phyloP scores from a whole-genome alignment of 2,113 vertebrate genomes.

The Gobio gobio region DNA sequence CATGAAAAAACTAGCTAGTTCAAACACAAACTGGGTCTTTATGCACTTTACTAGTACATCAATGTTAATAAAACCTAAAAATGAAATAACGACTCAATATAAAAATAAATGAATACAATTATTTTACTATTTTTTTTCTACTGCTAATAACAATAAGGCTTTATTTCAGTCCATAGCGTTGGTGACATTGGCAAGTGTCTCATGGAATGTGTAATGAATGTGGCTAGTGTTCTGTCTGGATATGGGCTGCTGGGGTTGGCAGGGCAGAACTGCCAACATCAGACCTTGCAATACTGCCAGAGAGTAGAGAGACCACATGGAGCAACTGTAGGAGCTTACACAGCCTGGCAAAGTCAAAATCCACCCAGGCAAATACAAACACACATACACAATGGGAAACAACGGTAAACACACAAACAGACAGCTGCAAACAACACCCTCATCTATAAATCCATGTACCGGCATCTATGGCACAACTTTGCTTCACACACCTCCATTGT shows the following conservation, averaged over 20 bases:
- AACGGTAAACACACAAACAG: background rate
- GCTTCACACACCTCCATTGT: background rate
- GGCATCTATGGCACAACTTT: background rate
- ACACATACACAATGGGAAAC: slow-evolving; percentile 12
- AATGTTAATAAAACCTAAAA: background rate
- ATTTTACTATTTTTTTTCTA: no score
- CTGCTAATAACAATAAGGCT: background rate
- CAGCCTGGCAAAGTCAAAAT: slow-evolving; percentile 19
- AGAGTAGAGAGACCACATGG: slow-evolving; percentile 26
- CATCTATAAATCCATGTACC: slow-evolving; percentile 2
- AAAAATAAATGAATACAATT: no score
- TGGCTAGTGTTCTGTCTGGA: slow-evolving; percentile 34
- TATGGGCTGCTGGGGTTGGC: slow-evolving; percentile 21
- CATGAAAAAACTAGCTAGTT: background rate
- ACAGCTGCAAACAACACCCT: slow-evolving; percentile 1
- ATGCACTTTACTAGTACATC: background rate
- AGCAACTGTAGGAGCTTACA: slow-evolving; percentile 36
- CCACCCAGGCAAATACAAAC: slow-evolving; percentile 29
- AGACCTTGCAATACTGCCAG: slow-evolving; percentile 24
- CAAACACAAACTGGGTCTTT: background rate
- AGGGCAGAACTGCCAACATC: slow-evolving; percentile 27
- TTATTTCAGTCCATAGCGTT: background rate
- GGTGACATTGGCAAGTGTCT: slow-evolving; percentile 22
- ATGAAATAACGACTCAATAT: background rate
- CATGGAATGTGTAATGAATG: slow-evolving; percentile 34